Percentiles rank a stretch among this genome's conserved stretches.
These are phyloP conservation scores for Pseudomugil gertrudae DNA, from an alignment of 2,797 vertebrate genomes.

Conservation along the genomic window DNA sequence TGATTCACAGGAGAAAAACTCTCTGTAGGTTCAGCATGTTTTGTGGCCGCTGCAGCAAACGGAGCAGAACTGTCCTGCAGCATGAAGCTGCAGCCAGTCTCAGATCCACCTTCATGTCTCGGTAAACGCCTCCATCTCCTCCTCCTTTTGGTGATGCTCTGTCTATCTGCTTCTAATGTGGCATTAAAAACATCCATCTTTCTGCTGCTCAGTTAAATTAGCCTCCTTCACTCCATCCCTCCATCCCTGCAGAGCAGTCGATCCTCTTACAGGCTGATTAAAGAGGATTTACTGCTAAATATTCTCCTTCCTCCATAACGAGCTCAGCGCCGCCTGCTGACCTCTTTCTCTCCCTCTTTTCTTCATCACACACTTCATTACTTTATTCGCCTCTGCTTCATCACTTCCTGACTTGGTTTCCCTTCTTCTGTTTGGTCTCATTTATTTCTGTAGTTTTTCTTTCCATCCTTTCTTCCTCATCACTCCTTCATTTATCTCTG, in stretches of 20 bases:
- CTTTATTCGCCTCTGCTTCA: too few relatives aligned
- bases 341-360: neutral
- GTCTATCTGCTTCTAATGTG: neutral
- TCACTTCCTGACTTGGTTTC: too few relatives aligned
- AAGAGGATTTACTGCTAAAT: conserved; percentile 78
- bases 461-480: too few relatives aligned
- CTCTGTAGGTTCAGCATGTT: too few relatives aligned
- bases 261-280: conserved; percentile 82
- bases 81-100: too few relatives aligned
- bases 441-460: too few relatives aligned
- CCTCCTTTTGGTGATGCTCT: neutral
- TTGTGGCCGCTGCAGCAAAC: too few relatives aligned
- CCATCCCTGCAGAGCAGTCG: conserved; percentile 28
- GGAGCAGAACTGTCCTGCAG: too few relatives aligned
- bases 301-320: conserved; percentile 55
- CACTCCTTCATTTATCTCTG: neutral
- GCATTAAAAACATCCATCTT: neutral
- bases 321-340: conserved; percentile 54
- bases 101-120: too few relatives aligned
- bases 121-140: neutral
- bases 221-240: neutral
- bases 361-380: too few relatives aligned
- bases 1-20: too few relatives aligned
- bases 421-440: too few relatives aligned
- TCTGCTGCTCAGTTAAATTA: neutral